Conservation (phyloP, 2,888 invertebrate species). For the Buathra laborator region DNA sequence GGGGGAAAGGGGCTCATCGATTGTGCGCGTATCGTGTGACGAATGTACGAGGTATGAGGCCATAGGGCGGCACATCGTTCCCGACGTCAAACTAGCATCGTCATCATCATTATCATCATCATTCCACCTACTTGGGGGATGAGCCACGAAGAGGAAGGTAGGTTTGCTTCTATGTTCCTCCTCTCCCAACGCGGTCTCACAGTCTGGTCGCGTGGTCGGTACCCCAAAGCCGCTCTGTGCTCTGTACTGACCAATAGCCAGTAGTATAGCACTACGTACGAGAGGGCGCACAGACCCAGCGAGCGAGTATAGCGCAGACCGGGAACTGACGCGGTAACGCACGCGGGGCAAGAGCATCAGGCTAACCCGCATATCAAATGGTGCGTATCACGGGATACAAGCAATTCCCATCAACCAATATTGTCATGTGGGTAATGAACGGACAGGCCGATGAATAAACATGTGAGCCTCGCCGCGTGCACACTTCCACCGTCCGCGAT, state of each 20-base stretch:
- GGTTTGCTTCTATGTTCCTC: background rate
- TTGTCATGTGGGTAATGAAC: conserved; percentile 85
- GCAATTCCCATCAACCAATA: conserved; percentile 85
- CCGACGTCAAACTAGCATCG: conserved; percentile 12
- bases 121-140: background rate
- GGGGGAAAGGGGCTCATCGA: too few species aligned
- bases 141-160: background rate
- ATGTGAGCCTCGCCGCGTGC: conserved; percentile 76
- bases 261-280: conserved; percentile 32
- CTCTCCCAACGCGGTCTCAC: background rate
- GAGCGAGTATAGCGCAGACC: conserved; percentile 49
- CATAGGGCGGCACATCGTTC: too few species aligned
- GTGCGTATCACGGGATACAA: conserved; percentile 83
- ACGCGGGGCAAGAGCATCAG: conserved; percentile 40
- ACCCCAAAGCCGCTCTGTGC: conserved; percentile 1
- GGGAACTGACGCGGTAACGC: conserved; percentile 56
- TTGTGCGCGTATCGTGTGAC: too few species aligned
- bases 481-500: conserved; percentile 52
- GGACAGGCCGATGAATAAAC: conserved; percentile 83
- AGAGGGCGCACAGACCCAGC: conserved; percentile 35
- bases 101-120: conserved; percentile 38
- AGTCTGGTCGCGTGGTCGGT: conserved; percentile 10
- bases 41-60: too few species aligned
- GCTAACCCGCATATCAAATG: conserved; percentile 84
- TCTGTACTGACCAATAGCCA: conserved; percentile 56